Evolutionary conservation across 2,888 invertebrate genomes (phyloP), one percentile per base, ranked within the genome.

Genomic region (Perizoma flavofasciatum): DNA sequence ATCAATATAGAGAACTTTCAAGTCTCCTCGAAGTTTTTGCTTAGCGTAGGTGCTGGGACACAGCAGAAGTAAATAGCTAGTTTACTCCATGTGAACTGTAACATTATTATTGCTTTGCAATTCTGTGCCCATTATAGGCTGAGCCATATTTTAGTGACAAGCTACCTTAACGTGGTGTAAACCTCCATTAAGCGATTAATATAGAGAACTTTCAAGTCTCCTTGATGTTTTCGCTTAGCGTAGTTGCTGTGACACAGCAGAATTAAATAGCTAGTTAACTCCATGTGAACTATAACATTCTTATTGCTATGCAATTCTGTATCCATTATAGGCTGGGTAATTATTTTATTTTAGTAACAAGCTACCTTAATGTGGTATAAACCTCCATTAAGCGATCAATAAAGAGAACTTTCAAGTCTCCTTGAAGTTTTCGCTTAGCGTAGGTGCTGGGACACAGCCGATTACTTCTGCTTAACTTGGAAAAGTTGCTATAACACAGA

Each of bases 381-480:
- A 49, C 37, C 47, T 50, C 60, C 59, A 65, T 67, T 61, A 61
- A 57, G 33, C 43, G 61, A 43, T 61, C 49, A 56, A 56, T 50
- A 59, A 37, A 33, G 33, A 37, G 41, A 60, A 63, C 48, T 65
- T 65, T 57, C 41, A 56, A 61, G 43, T 39, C 35, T 44, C 46
- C 44, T 55, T 39, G 55, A 65, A 67, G 54, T 62, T 58, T 55
- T 55, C 35, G 45, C 32, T 37, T 37, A 37, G 44, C 10, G 6
- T 44, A 6, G 6, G 4, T 7, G 22, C 22, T 7, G 22, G 0
- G 10, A 7, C 11, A 44, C 11, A 8, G 44, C 5, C 0, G 5
- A 3, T n/a, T n/a, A n/a, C n/a, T n/a, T n/a, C n/a, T n/a, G n/a
- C n/a, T n/a, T n/a, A n/a, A n/a, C n/a, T n/a, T n/a, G n/a, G n/a